Base-by-base conservation (phyloP, 1,140 invertebrate genomes). In the Macrosteles quadrilineatus region DNA sequence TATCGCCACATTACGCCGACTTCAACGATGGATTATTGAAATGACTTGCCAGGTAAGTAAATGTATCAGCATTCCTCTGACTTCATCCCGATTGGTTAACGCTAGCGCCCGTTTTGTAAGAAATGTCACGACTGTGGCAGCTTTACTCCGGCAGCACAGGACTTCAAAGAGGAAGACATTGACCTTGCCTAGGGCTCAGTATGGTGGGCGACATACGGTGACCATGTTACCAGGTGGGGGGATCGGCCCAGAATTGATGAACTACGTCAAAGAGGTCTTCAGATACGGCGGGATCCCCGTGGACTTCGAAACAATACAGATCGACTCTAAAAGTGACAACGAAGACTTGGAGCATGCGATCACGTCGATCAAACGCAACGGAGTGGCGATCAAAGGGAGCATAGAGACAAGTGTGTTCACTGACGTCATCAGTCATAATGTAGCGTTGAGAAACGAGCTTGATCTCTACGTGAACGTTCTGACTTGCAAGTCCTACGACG, bases 401-500 rank as follows among this genome's bases (percentile, higher is more conserved):
- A 95, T 96, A 79, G 94, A 96, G 81, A 96, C 94, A 0, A 92
- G 91, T 73, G 89, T 93, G 66, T 86, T 86, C 55, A 85, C 91
- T 0, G 86, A 84, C 27, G 89, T 94, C 0, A 83, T 89, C 9
- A 96, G 94, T 0, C 85, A 94, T 72, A 97, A 97, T 80, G 94
- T 96, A 1, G 92, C 92, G 0, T 85, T 97, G 19, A 86, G 95
- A 74, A 97, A 97, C 77, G 90, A 95, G 77, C 80, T 98, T n/a
- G 96, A 97, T 83, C 87, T 99, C 67, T 99, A 92, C 81, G 96
- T 98, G 0, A 99, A 99, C 82, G 92, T 99, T 0, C 81, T 99
- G 12, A 93, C 98, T 77, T 98, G 95, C 82, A 93, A 95, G 75
- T 96, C 95, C 0, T 96, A 95, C 78, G 88, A 91, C 14, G 96